Evolutionary conservation across 2,888 invertebrate genomes (phyloP), one percentile per base, ranked within the genome.

Genomic region (Gari tellinella): DNA sequence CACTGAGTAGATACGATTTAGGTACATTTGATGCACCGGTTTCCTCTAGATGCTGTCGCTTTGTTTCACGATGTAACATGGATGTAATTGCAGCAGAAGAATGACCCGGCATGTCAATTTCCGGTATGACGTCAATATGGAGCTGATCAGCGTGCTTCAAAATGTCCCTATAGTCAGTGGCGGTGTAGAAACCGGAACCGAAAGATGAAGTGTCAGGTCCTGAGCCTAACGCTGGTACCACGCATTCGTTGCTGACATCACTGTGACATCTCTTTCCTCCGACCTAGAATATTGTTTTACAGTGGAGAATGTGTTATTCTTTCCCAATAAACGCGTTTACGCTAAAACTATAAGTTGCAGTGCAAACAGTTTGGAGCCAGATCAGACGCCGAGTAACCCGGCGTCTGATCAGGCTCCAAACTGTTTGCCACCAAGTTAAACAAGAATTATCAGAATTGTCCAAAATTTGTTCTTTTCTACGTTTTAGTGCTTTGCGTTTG

Each of bases 91-190:
- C 86, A 4, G 90, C 86, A 10, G 78, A 19, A 12, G 68, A 60
- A 64, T 89, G 88, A 15, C 89, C 87, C 0, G 88, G 89, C 74
- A 83, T 82, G 69, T 90, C 89, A 43, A 90, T 80, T 80, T 90
- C 90, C 5, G 90, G 89, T 61, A 90, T 87, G 19, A 90, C 83
- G 60, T 82, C 78, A 43, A 89, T 86, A 66, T 87, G 82, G 12
- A 84, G 81, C 0, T 70, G 63, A 8, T 61, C 52, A 10, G 88
- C 88, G 55, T 78, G 82, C 12, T 48, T 51, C 7, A 89, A 68
- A 40, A 89, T 86, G 0, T 85, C 86, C 25, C 56, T 31, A 64
- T 86, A 89, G 57, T 89, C 85, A 4, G 77, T 38, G 1, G 75
- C 68, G 14, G 78, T 83, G 69, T 83, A 88, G 51, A 65, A 85